Percentiles rank a stretch among this genome's conserved stretches.
These are phyloP conservation scores for Camponotus floridanus DNA, from an alignment of 1,140 invertebrate species.

Conservation along the genomic window DNA sequence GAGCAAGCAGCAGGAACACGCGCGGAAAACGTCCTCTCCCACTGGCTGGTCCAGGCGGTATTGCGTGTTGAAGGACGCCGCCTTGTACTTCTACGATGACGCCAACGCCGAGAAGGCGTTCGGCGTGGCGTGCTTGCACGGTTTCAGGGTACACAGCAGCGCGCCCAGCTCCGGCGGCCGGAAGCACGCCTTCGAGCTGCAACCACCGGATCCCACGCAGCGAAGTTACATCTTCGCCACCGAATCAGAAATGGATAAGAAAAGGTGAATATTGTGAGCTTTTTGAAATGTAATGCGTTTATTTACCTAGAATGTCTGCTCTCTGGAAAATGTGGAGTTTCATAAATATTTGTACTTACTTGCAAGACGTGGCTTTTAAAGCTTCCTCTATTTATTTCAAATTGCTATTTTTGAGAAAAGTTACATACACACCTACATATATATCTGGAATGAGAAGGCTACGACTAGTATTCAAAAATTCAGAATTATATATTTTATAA, in stretches of 20 bases:
- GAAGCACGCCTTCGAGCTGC: conserved; percentile 96
- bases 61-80: conserved; percentile 98
- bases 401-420: no score
- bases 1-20: conserved; percentile 90
- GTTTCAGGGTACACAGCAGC: conserved; percentile 95
- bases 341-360: no score
- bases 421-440: no score
- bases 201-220: conserved; percentile 94
- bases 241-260: conserved; percentile 97
- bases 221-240: conserved; percentile 97
- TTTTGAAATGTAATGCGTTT: no score
- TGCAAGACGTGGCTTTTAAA: no score
- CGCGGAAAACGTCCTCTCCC: conserved; percentile 90
- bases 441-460: no score
- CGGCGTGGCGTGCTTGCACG: conserved; percentile 97
- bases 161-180: conserved; percentile 90
- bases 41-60: conserved; percentile 94
- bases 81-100: conserved; percentile 97
- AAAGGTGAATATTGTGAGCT: conserved; percentile 89
- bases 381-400: no score
- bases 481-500: no score
- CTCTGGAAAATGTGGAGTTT: no score
- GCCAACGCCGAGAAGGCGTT: conserved; percentile 94
- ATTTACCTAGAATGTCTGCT: no score
- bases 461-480: no score